These are phyloP conservation scores for Palloptera scutellata DNA, from an alignment of 2,888 invertebrate species.

Conservation along the genomic window DNA sequence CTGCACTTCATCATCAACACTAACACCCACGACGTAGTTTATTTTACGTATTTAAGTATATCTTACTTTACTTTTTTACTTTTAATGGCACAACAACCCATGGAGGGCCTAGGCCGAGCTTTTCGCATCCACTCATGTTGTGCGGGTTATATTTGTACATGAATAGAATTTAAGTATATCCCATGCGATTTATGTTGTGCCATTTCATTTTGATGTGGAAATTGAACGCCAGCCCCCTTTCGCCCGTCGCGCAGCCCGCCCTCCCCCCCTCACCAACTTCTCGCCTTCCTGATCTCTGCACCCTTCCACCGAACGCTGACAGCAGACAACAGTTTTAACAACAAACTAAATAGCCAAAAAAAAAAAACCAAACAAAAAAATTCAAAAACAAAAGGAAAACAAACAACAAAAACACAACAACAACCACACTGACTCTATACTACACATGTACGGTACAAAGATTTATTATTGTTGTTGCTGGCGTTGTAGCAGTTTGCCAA, in stretches of 20 bases:
- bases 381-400: not conserved
- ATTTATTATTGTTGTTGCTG: not conserved
- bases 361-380: constrained; percentile 1
- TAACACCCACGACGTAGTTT: not conserved
- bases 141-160: no score
- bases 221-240: constrained; percentile 16
- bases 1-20: no score
- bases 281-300: not conserved
- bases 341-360: not conserved
- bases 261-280: not conserved
- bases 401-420: constrained; percentile 28
- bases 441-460: no score
- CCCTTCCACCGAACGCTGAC: not conserved
- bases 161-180: no score
- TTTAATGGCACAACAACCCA: no score
- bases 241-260: not conserved
- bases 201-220: constrained; percentile 41
- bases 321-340: not conserved
- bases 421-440: no score
- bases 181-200: constrained; percentile 47
- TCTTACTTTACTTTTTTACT: constrained; percentile 7
- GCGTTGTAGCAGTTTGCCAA: no score
- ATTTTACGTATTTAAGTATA: constrained; percentile 43
- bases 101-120: no score
- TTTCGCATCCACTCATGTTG: no score